Conservation (phyloP, 2,888 invertebrate genomes). For the Sepioteuthis lessoniana region DNA sequence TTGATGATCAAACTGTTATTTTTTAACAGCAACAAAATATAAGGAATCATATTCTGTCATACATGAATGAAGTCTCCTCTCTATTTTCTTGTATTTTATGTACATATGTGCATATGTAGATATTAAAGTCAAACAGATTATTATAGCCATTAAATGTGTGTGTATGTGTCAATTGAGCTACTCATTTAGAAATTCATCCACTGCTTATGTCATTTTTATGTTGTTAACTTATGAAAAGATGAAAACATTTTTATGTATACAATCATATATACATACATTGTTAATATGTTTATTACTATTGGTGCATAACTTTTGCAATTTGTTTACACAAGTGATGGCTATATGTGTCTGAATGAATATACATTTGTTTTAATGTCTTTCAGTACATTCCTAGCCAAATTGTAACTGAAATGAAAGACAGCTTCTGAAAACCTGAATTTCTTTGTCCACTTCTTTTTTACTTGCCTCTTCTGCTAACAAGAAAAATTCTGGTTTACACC, state of each 20-base stretch:
- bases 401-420: conserved; percentile 4
- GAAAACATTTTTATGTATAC: conserved; percentile 20
- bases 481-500: neutral
- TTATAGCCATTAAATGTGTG: conserved; percentile 18
- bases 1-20: conserved; percentile 33
- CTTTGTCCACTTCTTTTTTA: conserved; percentile 1
- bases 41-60: conserved; percentile 15
- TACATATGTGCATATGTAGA: conserved; percentile 33
- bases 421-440: neutral
- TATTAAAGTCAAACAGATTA: conserved; percentile 23
- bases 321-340: conserved; percentile 18
- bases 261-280: conserved; percentile 4
- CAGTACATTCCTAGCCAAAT: conserved; percentile 5
- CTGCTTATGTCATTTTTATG: conserved; percentile 33
- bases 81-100: conserved; percentile 23
- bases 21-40: conserved; percentile 12
- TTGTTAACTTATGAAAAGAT: neutral
- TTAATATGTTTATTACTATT: neutral
- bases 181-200: conserved; percentile 33
- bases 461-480: neutral
- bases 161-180: neutral
- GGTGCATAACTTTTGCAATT: neutral
- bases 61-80: conserved; percentile 18
- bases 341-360: conserved; percentile 8
- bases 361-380: neutral